A percentile compares a stretch with the other conserved stretches of the same genome.
These are phyloP conservation scores for Ursus arctos DNA, from an alignment of 2,113 vertebrate genomes.

Conservation along the genomic window DNA sequence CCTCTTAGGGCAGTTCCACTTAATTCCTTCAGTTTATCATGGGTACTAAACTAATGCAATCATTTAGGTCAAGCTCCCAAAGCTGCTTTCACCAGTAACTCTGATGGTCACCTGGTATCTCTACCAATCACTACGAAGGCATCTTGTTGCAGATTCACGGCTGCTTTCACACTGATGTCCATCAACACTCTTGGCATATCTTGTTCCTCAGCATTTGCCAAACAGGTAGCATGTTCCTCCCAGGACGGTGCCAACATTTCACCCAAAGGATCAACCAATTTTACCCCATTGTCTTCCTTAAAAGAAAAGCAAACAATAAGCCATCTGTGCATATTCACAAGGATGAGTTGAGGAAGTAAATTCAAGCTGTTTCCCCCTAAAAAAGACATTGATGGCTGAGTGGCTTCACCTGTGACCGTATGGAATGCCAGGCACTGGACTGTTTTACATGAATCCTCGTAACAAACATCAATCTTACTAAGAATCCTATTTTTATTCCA, in stretches of 20 bases:
- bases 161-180: conserved; percentile 91
- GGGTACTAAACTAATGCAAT: not conserved
- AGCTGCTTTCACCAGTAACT: not conserved
- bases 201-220: conserved; percentile 94
- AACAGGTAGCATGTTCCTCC: conserved; percentile 94
- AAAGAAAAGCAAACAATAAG: conserved; percentile 53
- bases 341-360: not conserved
- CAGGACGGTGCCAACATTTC: conserved; percentile 95
- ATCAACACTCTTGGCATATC: conserved; percentile 87
- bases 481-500: not conserved
- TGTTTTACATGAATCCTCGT: not conserved
- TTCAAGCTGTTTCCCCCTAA: not conserved
- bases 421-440: not conserved
- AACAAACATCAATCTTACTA: not conserved
- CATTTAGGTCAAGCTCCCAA: not conserved
- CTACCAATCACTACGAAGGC: conserved; percentile 92
- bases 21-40: not conserved
- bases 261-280: conserved; percentile 96
- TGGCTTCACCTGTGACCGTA: not conserved
- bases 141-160: conserved; percentile 89
- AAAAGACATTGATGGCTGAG: not conserved
- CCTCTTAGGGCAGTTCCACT: not conserved
- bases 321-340: not conserved
- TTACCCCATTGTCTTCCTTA: conserved; percentile 98
- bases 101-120: conserved; percentile 94